Percentiles rank a stretch among this genome's conserved stretches.
These are phyloP conservation scores for Potamilus streckersoni DNA, from an alignment of 1,140 invertebrate genomes.

Conservation along the genomic window DNA sequence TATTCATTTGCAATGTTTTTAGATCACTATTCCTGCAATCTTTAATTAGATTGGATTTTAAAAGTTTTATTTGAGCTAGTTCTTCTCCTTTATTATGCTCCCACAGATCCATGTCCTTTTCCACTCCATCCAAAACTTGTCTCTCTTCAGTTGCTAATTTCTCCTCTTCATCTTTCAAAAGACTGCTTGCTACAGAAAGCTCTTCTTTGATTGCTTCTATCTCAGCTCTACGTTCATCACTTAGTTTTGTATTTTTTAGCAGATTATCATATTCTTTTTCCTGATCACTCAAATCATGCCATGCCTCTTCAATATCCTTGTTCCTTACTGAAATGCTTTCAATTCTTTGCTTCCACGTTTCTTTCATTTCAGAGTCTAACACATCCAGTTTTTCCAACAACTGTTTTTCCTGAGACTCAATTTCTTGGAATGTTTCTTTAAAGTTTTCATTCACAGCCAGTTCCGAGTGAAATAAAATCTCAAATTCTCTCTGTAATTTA, in stretches of 20 bases:
- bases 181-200: slow-evolving; percentile 42
- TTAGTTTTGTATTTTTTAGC: slow-evolving; percentile 27
- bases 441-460: slow-evolving; percentile 33
- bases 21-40: slow-evolving; percentile 22
- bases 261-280: slow-evolving; percentile 37
- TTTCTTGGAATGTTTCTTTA: slow-evolving; percentile 32
- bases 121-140: slow-evolving; percentile 44
- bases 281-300: slow-evolving; percentile 53
- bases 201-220: slow-evolving; percentile 39
- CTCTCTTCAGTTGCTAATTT: slow-evolving; percentile 47
- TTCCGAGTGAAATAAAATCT: slow-evolving; percentile 22
- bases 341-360: slow-evolving; percentile 40
- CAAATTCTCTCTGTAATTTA: slow-evolving; percentile 21
- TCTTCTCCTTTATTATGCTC: slow-evolving; percentile 41
- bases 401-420: slow-evolving; percentile 33
- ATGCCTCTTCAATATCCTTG: slow-evolving; percentile 52
- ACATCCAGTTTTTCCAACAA: slow-evolving; percentile 29
- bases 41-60: slow-evolving; percentile 35
- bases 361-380: slow-evolving; percentile 37
- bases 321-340: slow-evolving; percentile 48
- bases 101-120: slow-evolving; percentile 53
- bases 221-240: slow-evolving; percentile 39
- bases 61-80: slow-evolving; percentile 27
- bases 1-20: slow-evolving; percentile 29
- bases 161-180: slow-evolving; percentile 54